Percentiles rank a stretch among this genome's conserved stretches.
Evolutionary conservation across 2,113 vertebrate genomes (phyloP).

Genomic region (Cyrtonyx montezumae): DNA sequence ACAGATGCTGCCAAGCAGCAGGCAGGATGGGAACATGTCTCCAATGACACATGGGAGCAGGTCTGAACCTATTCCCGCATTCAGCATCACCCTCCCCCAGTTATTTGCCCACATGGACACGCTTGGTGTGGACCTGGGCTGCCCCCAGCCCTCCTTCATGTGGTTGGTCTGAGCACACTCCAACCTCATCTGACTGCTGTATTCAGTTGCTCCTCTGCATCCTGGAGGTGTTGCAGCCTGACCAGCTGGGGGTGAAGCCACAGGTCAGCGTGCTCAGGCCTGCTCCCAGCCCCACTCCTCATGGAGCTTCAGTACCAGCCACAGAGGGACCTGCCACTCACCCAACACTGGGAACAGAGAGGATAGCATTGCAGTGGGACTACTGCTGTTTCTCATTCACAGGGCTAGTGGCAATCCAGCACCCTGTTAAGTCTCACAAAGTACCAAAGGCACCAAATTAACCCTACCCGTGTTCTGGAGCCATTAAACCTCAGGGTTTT

Average conservation of each 20-base stretch:
- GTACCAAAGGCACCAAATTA: background rate
- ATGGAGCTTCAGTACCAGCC: background rate
- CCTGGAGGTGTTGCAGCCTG: background rate
- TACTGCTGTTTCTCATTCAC: background rate
- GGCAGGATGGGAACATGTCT: background rate
- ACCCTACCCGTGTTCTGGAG: background rate
- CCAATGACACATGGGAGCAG: background rate
- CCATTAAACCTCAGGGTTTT: background rate
- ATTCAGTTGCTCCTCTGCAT: background rate
- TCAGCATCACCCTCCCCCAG: background rate
- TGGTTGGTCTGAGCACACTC: background rate
- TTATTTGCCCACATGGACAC: background rate
- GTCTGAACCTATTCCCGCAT: constrained; percentile 50
- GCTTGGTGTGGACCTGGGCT: background rate
- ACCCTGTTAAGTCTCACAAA: background rate
- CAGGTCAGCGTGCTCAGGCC: background rate
- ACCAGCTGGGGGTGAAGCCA: background rate
- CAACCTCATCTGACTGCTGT: background rate
- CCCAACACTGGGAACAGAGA: background rate
- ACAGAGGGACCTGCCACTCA: accelerated
- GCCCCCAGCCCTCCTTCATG: background rate
- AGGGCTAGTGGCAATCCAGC: background rate
- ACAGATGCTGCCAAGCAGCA: background rate
- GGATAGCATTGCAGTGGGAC: background rate
- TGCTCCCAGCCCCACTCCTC: background rate